phyloP scores from a whole-genome alignment of 2,113 vertebrate genomes.

The Cebus imitator region DNA sequence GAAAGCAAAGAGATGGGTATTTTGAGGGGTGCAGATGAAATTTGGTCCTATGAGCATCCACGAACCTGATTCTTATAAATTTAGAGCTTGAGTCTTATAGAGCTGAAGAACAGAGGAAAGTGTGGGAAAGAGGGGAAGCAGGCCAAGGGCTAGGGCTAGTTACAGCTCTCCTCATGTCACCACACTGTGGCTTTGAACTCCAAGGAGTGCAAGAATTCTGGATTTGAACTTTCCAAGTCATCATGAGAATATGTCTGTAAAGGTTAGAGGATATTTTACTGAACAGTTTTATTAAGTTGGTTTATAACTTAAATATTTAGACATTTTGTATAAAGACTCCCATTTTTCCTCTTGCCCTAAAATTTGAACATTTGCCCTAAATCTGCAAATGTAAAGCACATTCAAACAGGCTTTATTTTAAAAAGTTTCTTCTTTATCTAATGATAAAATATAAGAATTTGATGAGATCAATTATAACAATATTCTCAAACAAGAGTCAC shows the following conservation, averaged over 20 bases:
- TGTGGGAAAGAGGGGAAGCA: background rate
- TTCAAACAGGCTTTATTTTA: background rate
- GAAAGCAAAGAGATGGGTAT: background rate
- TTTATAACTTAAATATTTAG: background rate
- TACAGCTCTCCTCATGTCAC: background rate
- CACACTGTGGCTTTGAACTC: background rate
- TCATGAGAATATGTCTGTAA: background rate
- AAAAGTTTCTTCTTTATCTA: slow-evolving; percentile 1
- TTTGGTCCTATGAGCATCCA: background rate
- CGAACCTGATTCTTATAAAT: background rate
- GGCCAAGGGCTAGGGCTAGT: background rate
- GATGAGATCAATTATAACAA: background rate
- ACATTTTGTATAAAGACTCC: background rate
- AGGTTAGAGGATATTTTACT: background rate
- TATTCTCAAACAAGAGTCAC: background rate
- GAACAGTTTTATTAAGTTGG: background rate
- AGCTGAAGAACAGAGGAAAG: background rate
- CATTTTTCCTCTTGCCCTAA: background rate
- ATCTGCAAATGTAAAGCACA: background rate
- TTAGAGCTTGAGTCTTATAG: background rate
- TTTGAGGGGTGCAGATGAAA: background rate
- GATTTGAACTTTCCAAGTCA: background rate
- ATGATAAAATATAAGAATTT: background rate
- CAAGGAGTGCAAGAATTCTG: background rate
- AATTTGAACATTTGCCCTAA: background rate